Evolutionary conservation across 2,888 invertebrate species (phyloP).

Genomic region (Pediacus dermestoides): DNA sequence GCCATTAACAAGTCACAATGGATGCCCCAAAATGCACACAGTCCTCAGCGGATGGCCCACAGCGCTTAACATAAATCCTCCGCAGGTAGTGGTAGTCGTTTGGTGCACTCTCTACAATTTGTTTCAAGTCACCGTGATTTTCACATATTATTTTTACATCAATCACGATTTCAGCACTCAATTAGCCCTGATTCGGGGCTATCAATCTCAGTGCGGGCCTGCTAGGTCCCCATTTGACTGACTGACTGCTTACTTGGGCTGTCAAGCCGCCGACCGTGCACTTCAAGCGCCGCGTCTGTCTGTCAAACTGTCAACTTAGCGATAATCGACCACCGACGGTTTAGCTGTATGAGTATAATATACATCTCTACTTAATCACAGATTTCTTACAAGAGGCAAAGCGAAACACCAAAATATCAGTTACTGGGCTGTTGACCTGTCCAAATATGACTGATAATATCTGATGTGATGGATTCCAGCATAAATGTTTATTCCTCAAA

Average conservation of each 20-base stretch:
- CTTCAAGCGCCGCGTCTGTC: conserved; percentile 22
- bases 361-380: too few relatives aligned
- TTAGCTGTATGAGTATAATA: too few relatives aligned
- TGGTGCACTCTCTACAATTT: conserved; percentile 27
- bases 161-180: conserved; percentile 48
- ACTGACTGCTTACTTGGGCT: conserved; percentile 16
- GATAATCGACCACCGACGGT: too few relatives aligned
- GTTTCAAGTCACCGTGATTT: conserved; percentile 46
- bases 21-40: too few relatives aligned
- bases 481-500: too few relatives aligned
- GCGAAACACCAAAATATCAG: too few relatives aligned
- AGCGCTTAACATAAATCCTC: conserved; percentile 42
- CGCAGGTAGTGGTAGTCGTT: conserved; percentile 40
- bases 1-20: too few relatives aligned
- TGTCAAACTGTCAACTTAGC: conserved; percentile 22
- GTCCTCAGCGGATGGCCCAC: too few relatives aligned
- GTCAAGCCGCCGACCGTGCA: conserved; percentile 26
- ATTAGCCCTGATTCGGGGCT: conserved; percentile 36
- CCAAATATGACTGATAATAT: too few relatives aligned
- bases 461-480: too few relatives aligned
- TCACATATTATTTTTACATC: conserved; percentile 50
- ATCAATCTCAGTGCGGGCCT: conserved; percentile 23
- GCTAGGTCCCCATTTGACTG: conserved; percentile 18
- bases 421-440: too few relatives aligned
- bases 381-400: too few relatives aligned